Evolutionary conservation across 2,797 vertebrate genomes (phyloP).

Genomic region (Pterois miles): DNA sequence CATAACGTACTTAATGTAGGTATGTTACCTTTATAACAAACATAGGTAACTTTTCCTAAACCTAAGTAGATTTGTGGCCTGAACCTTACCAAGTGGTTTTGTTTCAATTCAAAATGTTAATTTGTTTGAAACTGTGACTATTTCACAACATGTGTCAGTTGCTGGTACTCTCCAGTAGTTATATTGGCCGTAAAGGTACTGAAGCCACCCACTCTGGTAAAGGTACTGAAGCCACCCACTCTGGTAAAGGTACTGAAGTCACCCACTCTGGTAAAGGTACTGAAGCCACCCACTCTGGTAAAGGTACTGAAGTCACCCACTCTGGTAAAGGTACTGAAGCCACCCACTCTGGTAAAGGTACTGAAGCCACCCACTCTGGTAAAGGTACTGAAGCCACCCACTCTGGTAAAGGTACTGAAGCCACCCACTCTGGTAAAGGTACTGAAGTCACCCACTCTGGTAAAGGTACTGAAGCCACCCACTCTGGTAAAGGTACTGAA

Average conservation of each 20-base stretch:
- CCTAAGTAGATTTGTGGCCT: too few species aligned
- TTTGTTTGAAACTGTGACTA: too few species aligned
- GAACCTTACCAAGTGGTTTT: too few species aligned
- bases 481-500: neutral
- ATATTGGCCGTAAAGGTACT: too few species aligned
- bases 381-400: neutral
- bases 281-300: neutral
- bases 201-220: neutral
- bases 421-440: neutral
- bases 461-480: neutral
- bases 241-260: neutral
- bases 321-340: neutral
- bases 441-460: neutral
- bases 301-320: neutral
- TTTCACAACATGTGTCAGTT: too few species aligned
- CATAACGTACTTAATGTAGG: neutral
- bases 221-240: neutral
- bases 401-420: neutral
- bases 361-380: neutral
- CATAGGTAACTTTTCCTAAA: too few species aligned
- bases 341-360: neutral
- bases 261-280: neutral
- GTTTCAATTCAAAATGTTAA: too few species aligned
- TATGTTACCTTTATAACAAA: too few species aligned
- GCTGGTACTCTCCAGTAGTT: too few species aligned